These are phyloP conservation scores for Nephotettix cincticeps DNA, from an alignment of 1,140 invertebrate species.

Conservation along the genomic window DNA sequence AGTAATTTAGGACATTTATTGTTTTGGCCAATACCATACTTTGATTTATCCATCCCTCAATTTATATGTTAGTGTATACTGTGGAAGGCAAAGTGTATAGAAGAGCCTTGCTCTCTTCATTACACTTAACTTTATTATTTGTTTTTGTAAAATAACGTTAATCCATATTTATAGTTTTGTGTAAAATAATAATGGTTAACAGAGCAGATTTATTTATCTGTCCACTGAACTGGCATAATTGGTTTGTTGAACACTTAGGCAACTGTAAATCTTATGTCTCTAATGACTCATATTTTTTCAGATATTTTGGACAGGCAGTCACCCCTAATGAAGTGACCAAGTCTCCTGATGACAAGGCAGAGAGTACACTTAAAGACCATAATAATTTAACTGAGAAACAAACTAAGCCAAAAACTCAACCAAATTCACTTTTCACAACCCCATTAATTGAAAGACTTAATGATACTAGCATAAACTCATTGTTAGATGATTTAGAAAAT, in stretches of 20 bases:
- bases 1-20: no score
- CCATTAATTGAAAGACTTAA: neutral
- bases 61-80: no score
- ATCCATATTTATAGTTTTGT: no score
- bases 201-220: no score
- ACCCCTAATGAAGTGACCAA: neutral
- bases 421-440: neutral
- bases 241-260: neutral
- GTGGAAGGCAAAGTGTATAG: no score
- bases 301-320: constrained; percentile 12
- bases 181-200: no score
- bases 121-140: no score
- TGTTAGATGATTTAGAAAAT: neutral
- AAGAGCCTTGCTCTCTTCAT: no score
- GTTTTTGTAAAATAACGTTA: no score
- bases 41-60: no score
- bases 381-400: neutral
- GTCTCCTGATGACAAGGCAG: neutral
- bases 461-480: constrained; percentile 6
- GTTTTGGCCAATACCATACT: no score
- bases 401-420: neutral
- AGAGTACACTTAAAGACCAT: constrained; percentile 7
- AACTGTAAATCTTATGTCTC: no score
- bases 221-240: neutral
- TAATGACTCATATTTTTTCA: constrained; percentile 9